Base-by-base conservation (phyloP, 2,113 vertebrate genomes). In the Aegithalos caudatus region DNA sequence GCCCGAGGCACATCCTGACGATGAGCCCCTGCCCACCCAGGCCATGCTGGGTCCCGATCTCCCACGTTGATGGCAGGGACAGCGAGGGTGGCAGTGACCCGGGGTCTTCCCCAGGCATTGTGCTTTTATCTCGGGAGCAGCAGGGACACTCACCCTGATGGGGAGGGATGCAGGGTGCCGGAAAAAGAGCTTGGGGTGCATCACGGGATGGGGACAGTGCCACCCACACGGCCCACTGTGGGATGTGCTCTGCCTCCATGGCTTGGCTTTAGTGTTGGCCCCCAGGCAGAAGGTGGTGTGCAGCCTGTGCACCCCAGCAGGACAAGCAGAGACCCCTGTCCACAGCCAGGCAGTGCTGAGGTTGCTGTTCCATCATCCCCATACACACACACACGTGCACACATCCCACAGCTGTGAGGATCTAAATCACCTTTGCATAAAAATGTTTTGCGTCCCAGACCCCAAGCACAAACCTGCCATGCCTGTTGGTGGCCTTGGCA, bases 1-100 rank as follows among this genome's bases (percentile, higher is more conserved):
- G 92, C 90, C 85, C 20, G 9, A 92, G 90, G 92, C 94, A 77
- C 79, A 93, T 89, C 95, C 92, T 94, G 88, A 92, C 82, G 88
- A 69, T 76, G 71, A 93, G 71, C 82, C 86, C 66, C 71, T 95
- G 94, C 96, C 88, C 90, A 90, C 90, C 90, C 90, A 38, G 78
- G 61, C 79, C 90, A 71, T 0, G 4, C 88, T 17, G 70, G 50
- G 87, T 25, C 86, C 47, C 0, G 57, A 58, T 82, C 90, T 79
- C 90, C 94, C 92, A 90, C n/a, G 10, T 60, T 2, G 85, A 56
- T 1, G 4, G 69, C 89, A 24, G 89, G 37, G 42, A 74, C 62
- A 48, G 58, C 0, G 1, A 81, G 78, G 66, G 48, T 48, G 70
- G 62, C 40, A 35, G 37, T 1, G 4, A 28, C 24, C 13, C 31